Conservation (phyloP, 2,888 invertebrate genomes). For the Muschampia plurimacula region DNA sequence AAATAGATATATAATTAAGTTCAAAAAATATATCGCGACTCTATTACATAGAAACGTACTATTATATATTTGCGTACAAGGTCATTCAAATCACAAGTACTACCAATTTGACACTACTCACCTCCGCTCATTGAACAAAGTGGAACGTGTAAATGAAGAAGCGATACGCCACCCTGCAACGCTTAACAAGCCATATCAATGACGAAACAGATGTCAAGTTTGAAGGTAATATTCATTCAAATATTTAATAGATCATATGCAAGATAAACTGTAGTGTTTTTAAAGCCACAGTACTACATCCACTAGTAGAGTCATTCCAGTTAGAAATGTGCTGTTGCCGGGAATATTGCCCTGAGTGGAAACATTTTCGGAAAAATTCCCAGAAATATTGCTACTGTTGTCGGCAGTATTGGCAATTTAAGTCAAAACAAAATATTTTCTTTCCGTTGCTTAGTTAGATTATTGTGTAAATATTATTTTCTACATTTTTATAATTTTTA, state of each 20-base stretch:
- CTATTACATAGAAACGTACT: no score
- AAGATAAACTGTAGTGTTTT: slow-evolving; percentile 29
- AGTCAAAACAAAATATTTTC: no score
- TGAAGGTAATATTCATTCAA: slow-evolving; percentile 75
- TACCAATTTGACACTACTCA: slow-evolving; percentile 77
- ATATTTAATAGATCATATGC: slow-evolving; percentile 53
- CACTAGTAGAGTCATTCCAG: not conserved
- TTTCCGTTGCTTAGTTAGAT: no score
- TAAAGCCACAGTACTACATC: slow-evolving; percentile 18
- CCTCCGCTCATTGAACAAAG: slow-evolving; percentile 78
- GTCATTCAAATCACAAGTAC: slow-evolving; percentile 67
- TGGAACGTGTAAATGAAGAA: slow-evolving; percentile 82
- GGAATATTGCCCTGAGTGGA: no score
- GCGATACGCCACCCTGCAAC: slow-evolving; percentile 71
- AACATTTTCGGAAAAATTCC: no score
- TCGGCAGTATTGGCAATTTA: no score
- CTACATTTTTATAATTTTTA: no score
- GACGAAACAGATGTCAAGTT: slow-evolving; percentile 69
- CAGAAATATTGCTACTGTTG: no score
- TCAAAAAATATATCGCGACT: no score
- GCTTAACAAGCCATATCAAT: slow-evolving; percentile 67
- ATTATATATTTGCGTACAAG: slow-evolving; percentile 59
- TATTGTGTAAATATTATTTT: no score
- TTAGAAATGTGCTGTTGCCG: no score
- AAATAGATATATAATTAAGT: no score